Conservation (phyloP, 2,888 invertebrate species). For the Gisinianus flammeolus region DNA sequence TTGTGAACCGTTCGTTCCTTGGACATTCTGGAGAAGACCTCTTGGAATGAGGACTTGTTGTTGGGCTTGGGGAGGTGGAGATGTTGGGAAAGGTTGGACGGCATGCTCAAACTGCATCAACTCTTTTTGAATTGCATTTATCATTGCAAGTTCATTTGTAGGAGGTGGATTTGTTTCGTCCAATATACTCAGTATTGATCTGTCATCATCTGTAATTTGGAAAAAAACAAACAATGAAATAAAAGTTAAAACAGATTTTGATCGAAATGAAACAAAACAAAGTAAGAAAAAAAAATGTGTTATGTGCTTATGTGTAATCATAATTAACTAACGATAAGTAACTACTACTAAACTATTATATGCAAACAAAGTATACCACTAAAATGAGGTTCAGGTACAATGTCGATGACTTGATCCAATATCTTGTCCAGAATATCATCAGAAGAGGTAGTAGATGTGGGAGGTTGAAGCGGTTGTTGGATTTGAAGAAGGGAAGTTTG, state of each 20-base stretch:
- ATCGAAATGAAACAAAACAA: no score
- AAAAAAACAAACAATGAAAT: neutral
- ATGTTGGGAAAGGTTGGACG: slow-evolving; percentile 59
- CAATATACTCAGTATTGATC: slow-evolving; percentile 4
- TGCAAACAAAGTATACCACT: slow-evolving; percentile 6
- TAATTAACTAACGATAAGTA: neutral
- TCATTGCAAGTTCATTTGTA: slow-evolving; percentile 78
- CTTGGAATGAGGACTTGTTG: slow-evolving; percentile 29
- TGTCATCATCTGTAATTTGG: slow-evolving; percentile 29
- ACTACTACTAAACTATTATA: neutral
- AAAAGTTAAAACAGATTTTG: no score
- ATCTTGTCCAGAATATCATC: slow-evolving; percentile 75
- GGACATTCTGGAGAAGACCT: slow-evolving; percentile 26
- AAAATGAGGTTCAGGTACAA: slow-evolving; percentile 69
- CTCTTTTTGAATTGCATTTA: slow-evolving; percentile 87
- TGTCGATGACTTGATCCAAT: slow-evolving; percentile 79
- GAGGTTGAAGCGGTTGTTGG: slow-evolving; percentile 37
- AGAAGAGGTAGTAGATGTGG: slow-evolving; percentile 40
- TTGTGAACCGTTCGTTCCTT: slow-evolving; percentile 20
- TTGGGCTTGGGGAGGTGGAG: slow-evolving; percentile 36
- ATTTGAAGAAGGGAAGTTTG: slow-evolving; percentile 25
- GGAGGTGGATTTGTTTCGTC: slow-evolving; percentile 60
- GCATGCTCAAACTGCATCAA: slow-evolving; percentile 83
- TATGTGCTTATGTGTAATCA: no score
- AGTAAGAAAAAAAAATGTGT: no score